Percentiles rank a stretch among this genome's conserved stretches.
Conservation (phyloP, 2,888 invertebrate genomes). For the Spisula subtruncata region DNA sequence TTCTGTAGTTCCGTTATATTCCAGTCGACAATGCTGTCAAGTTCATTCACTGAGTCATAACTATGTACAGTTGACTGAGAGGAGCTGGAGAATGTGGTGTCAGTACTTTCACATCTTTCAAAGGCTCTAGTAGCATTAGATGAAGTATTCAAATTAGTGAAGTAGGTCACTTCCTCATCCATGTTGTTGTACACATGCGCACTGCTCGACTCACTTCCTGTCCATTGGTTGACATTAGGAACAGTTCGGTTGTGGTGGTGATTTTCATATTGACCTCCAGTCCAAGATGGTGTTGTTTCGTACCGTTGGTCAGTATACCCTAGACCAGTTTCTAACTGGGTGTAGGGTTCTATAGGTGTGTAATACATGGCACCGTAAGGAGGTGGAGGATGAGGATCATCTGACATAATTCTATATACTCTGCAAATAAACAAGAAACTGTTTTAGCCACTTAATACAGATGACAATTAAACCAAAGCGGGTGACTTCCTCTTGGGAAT, state of each 20-base stretch:
- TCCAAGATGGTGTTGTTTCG: too few species aligned
- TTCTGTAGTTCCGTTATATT: not conserved
- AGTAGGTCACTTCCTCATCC: constrained; percentile 34
- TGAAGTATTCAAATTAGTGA: not conserved
- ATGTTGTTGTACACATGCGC: not conserved
- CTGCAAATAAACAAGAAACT: not conserved
- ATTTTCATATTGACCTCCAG: not conserved
- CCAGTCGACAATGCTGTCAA: not conserved
- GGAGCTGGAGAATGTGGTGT: constrained; percentile 36
- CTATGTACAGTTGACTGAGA: constrained; percentile 34
- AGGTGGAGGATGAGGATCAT: not conserved
- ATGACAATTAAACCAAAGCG: too few species aligned
- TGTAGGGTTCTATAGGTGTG: not conserved
- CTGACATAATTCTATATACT: not conserved
- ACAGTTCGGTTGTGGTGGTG: not conserved
- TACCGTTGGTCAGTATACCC: not conserved
- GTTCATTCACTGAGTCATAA: constrained; percentile 6
- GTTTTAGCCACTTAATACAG: too few species aligned
- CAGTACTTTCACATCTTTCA: constrained; percentile 43
- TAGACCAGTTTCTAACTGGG: too few species aligned
- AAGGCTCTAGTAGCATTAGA: not conserved
- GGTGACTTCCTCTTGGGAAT: too few species aligned
- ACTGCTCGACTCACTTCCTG: not conserved
- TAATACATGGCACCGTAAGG: not conserved
- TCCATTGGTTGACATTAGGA: not conserved